Evolutionary conservation across 2,797 vertebrate genomes (phyloP), one percentile per base, ranked within the genome.

Genomic region (Hippoglossus hippoglossus): DNA sequence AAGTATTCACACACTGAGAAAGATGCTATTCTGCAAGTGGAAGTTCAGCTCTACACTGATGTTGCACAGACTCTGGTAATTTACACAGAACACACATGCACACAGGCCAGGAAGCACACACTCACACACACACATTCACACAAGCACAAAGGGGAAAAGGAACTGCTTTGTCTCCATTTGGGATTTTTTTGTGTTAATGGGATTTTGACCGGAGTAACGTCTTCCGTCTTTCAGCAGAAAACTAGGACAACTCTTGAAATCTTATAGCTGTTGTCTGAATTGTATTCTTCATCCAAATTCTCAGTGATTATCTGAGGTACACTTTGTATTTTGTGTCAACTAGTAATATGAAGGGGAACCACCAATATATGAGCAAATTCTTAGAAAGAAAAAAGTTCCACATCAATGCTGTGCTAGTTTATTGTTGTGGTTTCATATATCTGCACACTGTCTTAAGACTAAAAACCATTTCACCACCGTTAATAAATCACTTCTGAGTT

Each of bases 161-260:
- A 69, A 73, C 80, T 39, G 82, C 90, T 93, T 93, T 95, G 93
- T 95, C 80, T 83, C 63, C 36, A 63, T 70, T 60, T 62, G 54
- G 73, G 79, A 71, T 75, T 80, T 67, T 80, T 67, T 75, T 18
- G 72, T 82, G 71, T 89, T 89, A 85, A 89, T 86, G 82, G 70
- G 70, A 73, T 80, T 75, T 73, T 75, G 80, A 81, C 28, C 21
- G 6, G 63, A 63, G 75, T 2, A 2, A 51, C 46, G 66, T 58
- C 65, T 74, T 82, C 70, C 69, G 52, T 73, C 62, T 57, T 68
- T 71, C 57, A 69, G 51, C 53, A 70, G 41, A 75, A 83, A 80
- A 70, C 68, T 68, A 24, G 72, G 70, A 75, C 69, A 76, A 31
- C 16, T 39, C 24, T 62, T 60, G 60, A 64, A 7, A 16, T 24